These are phyloP conservation scores for Argyrosomus japonicus DNA, from an alignment of 2,113 vertebrate genomes.

Conservation along the genomic window DNA sequence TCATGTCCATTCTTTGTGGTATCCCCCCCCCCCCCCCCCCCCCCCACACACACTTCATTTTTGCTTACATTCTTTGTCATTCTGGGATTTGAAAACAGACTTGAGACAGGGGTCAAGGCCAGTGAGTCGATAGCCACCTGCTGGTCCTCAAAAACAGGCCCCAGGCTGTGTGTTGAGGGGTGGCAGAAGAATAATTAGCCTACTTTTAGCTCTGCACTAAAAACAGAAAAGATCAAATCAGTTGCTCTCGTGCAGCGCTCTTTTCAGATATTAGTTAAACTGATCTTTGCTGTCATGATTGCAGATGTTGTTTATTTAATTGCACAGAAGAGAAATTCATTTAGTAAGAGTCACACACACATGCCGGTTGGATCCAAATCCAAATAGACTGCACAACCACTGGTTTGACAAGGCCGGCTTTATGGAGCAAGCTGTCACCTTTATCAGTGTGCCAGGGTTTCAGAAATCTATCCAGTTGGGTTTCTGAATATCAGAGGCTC, in stretches of 20 bases:
- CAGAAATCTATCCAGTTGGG: conserved; percentile 71
- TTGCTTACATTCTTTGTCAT: conserved; percentile 44
- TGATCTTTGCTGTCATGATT: background rate
- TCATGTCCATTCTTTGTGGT: conserved; percentile 31
- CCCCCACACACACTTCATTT: conserved; percentile 3
- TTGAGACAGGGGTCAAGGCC: conserved; percentile 44
- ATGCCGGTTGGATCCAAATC: conserved; percentile 3
- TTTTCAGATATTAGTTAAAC: background rate
- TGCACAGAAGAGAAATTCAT: conserved; percentile 1
- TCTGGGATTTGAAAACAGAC: conserved; percentile 44
- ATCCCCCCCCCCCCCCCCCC: background rate
- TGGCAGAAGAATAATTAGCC: conserved; percentile 48
- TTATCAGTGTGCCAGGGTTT: conserved; percentile 69
- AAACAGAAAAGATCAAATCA: conserved; percentile 21
- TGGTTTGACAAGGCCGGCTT: conserved; percentile 63
- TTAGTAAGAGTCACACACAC: conserved; percentile 6
- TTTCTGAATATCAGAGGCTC: conserved; percentile 76
- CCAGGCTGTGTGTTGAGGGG: conserved; percentile 31
- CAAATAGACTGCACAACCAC: conserved; percentile 7
- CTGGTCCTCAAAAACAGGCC: conserved; percentile 51
- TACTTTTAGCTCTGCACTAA: conserved; percentile 46
- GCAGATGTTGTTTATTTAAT: background rate
- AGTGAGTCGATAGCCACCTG: conserved; percentile 56
- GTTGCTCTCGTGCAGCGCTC: background rate
- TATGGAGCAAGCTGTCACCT: conserved; percentile 70